Percentiles rank a stretch among this genome's conserved stretches.
Evolutionary conservation across 2,888 invertebrate genomes (phyloP).

Genomic region (Gerris lacustris): DNA sequence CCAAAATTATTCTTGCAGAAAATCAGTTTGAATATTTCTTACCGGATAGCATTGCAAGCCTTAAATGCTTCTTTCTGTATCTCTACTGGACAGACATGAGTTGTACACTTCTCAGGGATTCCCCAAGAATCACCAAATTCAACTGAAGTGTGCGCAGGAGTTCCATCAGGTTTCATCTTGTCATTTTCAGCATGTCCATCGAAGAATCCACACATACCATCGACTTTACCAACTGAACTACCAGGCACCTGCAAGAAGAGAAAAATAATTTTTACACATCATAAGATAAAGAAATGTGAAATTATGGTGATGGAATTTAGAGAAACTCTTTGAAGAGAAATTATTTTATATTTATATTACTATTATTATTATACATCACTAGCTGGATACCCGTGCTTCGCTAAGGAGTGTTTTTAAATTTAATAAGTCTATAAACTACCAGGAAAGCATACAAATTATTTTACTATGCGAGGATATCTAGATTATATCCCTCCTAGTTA

Average conservation of each 20-base stretch:
- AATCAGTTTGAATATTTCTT: neutral
- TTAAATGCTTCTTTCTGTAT: constrained; percentile 49
- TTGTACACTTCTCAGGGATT: constrained; percentile 42
- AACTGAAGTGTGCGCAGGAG: constrained; percentile 46
- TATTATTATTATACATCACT: too few relatives aligned
- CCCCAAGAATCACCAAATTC: constrained; percentile 68
- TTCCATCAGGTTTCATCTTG: constrained; percentile 56
- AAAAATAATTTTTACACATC: constrained; percentile 12
- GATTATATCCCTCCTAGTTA: too few relatives aligned
- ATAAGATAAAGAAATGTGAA: neutral
- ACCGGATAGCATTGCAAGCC: neutral
- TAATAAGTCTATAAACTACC: too few relatives aligned
- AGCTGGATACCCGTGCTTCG: too few relatives aligned
- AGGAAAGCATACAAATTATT: too few relatives aligned
- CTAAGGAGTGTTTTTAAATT: too few relatives aligned
- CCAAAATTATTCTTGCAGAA: too few relatives aligned
- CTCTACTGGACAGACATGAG: constrained; percentile 48
- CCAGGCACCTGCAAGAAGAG: constrained; percentile 41
- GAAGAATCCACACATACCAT: constrained; percentile 69
- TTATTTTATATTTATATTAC: too few relatives aligned
- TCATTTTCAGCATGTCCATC: constrained; percentile 56
- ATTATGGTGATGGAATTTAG: neutral
- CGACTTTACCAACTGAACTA: constrained; percentile 49
- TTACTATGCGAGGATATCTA: too few relatives aligned
- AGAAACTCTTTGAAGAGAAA: too few relatives aligned